Base-by-base conservation (phyloP, 1,140 invertebrate species). In the Diploscapter pachys region DNA sequence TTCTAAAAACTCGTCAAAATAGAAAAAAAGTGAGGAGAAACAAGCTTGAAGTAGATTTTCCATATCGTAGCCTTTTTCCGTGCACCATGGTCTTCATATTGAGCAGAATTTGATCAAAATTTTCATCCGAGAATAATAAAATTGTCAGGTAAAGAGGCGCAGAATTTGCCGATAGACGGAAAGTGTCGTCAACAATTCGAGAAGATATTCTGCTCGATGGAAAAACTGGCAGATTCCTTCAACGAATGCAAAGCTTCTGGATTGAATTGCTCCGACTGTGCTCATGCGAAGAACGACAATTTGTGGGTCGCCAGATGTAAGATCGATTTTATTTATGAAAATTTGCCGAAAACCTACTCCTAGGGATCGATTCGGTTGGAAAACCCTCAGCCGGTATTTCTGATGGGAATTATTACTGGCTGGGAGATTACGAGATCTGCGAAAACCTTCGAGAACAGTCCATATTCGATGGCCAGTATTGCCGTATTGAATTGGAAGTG, bases 351-450 rank as follows among this genome's bases (percentile, higher is more conserved):
- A 63, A 49, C 5, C 13, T 51, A 48, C 5, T 67, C 76, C 9
- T 31, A 83, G 83, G 82, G 82, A 61, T 84, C 11, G 82, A 84
- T 68, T 85, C 83, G 51, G 65, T 84, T 57, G 82, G 82, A 4
- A 84, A 84, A 71, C 85, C 85, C 73, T 81, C 84, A 31, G 79
- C 81, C 5, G 82, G 82, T 48, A 83, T 84, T 50, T 80, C 80
- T 50, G 83, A 84, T 70, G 82, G 82, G 13, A 84, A 84, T 71
- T 84, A 85, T 74, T 85, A 84, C 69, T 84, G 82, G 82, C 71
- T 85, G 31, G 82, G 84, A 51, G 82, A 84, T 57, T 84, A 83
- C 71, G 82, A 84, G 57, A 78, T 84, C 61, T 84, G 82, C 64
- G 73, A 82, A 11, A 75, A 63, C 50, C n/a, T 50, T 3, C 2